Base-by-base conservation (phyloP, 1,140 invertebrate species). In the Drosophila parabipectinata region DNA sequence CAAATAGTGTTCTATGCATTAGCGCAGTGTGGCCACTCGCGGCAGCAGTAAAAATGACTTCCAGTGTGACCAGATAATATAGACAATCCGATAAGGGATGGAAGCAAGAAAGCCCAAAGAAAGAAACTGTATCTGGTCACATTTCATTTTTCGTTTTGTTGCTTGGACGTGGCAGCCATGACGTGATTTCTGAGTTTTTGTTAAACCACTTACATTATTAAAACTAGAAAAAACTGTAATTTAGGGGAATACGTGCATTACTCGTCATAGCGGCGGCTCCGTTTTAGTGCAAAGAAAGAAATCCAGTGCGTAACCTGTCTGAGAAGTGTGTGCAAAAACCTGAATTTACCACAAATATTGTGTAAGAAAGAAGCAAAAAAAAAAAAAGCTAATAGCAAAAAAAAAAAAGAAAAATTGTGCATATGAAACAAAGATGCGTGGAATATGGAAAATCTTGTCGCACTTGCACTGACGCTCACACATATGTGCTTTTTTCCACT, bases 111-210 rank as follows among this genome's bases (percentile, higher is more conserved):
- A 37, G 34, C 34, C 34, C 34, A 3, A 37, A 37, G 12, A 10
- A n/a, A 37, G 3, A 37, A 4, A 12, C 34, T 12, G 2, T 37
- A 4, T 37, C 4, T 37, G 34, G 34, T 3, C 34, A 37, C 34
- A 12, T 10, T 37, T 12, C 34, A 37, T 37, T 37, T 37, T 85
- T 75, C 82, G 91, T 91, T 28, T 28, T 91, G 90, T 91, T 91
- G 90, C 87, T 91, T 91, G 90, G 87, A 91, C 90, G 90, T 91
- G 90, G 90, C 90, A 91, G 90, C 90, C 90, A 91, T 91, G 90
- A 91, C 90, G 90, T 91, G 90, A 91, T 91, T 91, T 91, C 76
- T 88, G 69, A 87, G 87, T 83, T 88, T 79, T 83, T 83, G 79
- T 89, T 79, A 64, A 83, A 77, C 72, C 83, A 73, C 81, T 78